A percentile compares a stretch with the other conserved stretches of the same genome.
Conservation (phyloP, 92 coral and sea anemone species). For the Porites evermanni region DNA sequence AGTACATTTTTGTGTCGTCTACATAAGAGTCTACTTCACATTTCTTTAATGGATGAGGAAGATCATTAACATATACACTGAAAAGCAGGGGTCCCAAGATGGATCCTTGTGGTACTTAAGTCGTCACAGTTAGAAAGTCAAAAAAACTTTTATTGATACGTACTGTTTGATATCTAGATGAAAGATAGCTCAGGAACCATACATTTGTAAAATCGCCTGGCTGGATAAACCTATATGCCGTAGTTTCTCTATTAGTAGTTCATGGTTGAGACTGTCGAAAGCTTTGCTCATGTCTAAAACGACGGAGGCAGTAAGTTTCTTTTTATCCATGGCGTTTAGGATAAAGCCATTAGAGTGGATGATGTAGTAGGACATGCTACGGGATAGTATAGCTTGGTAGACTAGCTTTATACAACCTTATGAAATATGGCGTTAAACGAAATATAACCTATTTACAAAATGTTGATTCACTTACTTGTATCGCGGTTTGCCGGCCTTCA, state of each 20-base stretch:
- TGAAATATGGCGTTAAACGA: not conserved
- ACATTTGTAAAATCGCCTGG: constrained; percentile 31
- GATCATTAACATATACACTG: constrained; percentile 26
- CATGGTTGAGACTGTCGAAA: too few species aligned
- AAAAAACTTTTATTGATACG: constrained; percentile 34
- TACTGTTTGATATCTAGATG: constrained; percentile 40
- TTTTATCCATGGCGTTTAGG: too few species aligned
- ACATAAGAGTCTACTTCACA: constrained; percentile 18
- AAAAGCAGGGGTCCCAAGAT: constrained; percentile 28
- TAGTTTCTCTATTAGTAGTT: too few species aligned
- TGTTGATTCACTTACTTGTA: constrained; percentile 63
- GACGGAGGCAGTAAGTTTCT: too few species aligned
- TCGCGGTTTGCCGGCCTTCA: constrained; percentile 88
- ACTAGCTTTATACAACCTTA: not conserved
- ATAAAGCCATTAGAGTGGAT: too few species aligned
- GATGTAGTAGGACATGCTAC: too few species aligned
- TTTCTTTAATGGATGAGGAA: constrained; percentile 29
- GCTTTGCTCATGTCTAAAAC: too few species aligned
- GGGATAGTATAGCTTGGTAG: not conserved
- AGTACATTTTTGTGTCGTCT: constrained; percentile 31
- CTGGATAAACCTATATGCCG: constrained; percentile 29
- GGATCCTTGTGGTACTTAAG: constrained; percentile 40
- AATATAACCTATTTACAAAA: too few species aligned
- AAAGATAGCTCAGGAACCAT: constrained; percentile 45
- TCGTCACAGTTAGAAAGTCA: constrained; percentile 31